phyloP scores from a whole-genome alignment of 2,113 vertebrate species.

The Porphyrio hochstetteri region DNA sequence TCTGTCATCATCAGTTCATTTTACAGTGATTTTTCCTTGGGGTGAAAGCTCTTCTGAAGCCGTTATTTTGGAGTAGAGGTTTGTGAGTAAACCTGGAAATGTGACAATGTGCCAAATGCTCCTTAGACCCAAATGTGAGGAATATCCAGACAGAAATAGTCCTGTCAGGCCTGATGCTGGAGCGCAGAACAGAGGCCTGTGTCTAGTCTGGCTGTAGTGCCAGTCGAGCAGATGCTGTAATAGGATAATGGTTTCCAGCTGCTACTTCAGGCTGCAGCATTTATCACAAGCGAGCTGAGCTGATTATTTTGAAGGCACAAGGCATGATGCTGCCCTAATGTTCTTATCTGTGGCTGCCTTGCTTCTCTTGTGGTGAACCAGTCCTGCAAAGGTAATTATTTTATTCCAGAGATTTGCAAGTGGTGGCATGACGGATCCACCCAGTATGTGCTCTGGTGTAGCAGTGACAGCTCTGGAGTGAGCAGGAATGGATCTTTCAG shows the following conservation, averaged over 20 bases:
- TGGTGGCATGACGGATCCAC: neutral
- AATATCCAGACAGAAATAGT: neutral
- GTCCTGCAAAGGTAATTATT: neutral
- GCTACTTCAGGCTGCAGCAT: neutral
- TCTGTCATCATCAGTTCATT: neutral
- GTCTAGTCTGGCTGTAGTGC: neutral
- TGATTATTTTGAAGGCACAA: slow-evolving; percentile 35
- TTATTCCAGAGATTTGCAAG: neutral
- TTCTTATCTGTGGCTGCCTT: neutral
- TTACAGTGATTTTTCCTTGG: neutral
- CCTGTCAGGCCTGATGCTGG: neutral
- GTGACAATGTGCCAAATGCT: neutral
- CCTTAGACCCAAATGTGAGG: neutral
- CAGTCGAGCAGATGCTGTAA: neutral
- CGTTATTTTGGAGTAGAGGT: neutral
- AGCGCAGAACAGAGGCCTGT: neutral
- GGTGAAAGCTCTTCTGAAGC: neutral
- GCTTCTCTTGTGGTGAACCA: neutral
- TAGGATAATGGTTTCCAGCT: slow-evolving; percentile 39
- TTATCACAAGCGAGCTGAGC: slow-evolving; percentile 13
- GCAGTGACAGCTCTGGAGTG: neutral
- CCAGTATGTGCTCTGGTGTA: neutral
- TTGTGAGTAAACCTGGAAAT: neutral
- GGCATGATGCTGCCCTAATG: neutral
- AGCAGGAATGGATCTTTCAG: fast-evolving